Conservation (phyloP, 2,888 invertebrate genomes). For the Drosophila macrothrix region DNA sequence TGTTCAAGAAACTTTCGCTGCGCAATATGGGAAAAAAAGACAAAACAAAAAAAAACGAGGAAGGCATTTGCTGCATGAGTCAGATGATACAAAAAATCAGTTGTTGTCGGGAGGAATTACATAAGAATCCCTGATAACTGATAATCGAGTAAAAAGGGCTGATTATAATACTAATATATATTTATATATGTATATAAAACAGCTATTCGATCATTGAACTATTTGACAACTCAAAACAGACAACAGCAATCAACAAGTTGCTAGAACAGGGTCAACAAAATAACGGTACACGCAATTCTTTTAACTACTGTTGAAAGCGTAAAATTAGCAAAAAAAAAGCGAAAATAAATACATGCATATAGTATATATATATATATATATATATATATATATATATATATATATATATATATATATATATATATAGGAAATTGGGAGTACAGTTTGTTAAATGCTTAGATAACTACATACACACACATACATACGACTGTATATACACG, state of each 20-base stretch:
- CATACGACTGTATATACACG: background rate
- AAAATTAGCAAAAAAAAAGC: background rate
- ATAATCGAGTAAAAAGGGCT: slow-evolving; percentile 1
- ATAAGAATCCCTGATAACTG: slow-evolving; percentile 37
- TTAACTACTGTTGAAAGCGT: background rate
- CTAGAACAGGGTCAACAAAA: slow-evolving; percentile 9
- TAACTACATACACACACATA: background rate
- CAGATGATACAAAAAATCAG: slow-evolving; percentile 43
- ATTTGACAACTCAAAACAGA: background rate
- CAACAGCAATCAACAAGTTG: slow-evolving; percentile 36
- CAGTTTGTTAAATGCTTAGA: slow-evolving; percentile 9
- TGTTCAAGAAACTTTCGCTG: slow-evolving; percentile 49
- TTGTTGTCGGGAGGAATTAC: slow-evolving; percentile 34
- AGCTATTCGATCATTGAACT: slow-evolving; percentile 35
- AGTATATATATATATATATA: too few relatives aligned
- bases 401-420: background rate
- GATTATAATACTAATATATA: background rate
- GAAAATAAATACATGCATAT: background rate
- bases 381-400: background rate
- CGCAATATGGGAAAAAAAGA: slow-evolving; percentile 49
- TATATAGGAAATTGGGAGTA: background rate
- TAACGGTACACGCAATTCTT: slow-evolving; percentile 16
- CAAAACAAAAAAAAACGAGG: slow-evolving; percentile 29
- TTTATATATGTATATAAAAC: background rate
- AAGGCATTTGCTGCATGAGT: slow-evolving; percentile 66